phyloP scores from a whole-genome alignment of 2,888 invertebrate species.

The Pardosa pseudoannulata region DNA sequence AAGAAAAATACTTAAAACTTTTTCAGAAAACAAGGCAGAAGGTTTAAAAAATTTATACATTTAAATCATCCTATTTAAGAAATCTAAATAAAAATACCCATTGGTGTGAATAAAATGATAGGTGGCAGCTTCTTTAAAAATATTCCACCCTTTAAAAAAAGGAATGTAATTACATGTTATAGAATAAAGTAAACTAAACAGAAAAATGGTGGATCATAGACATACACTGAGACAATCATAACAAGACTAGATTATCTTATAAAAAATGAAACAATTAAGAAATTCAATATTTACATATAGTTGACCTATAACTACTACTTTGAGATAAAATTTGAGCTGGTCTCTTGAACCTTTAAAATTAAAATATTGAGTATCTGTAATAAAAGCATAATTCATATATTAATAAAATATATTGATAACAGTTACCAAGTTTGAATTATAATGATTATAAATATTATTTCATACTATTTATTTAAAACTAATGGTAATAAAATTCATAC shows the following conservation, averaged over 20 bases:
- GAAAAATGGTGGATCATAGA: not conserved
- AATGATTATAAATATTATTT: too few species aligned
- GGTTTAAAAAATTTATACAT: not conserved
- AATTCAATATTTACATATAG: slow-evolving; percentile 39
- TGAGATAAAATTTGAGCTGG: slow-evolving; percentile 62
- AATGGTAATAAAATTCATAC: too few species aligned
- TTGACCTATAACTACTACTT: slow-evolving; percentile 66
- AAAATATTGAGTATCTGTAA: not conserved
- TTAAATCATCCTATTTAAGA: not conserved
- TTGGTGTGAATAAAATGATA: not conserved
- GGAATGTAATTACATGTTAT: slow-evolving; percentile 1
- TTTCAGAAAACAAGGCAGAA: too few species aligned
- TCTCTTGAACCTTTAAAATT: slow-evolving; percentile 10
- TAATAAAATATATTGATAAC: too few species aligned
- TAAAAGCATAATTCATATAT: too few species aligned
- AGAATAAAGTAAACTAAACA: not conserved
- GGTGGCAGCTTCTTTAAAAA: not conserved
- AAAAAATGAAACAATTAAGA: slow-evolving; percentile 33
- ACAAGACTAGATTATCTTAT: slow-evolving; percentile 30
- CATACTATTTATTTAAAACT: too few species aligned
- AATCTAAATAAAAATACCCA: not conserved
- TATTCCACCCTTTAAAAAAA: not conserved
- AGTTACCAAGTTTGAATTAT: too few species aligned
- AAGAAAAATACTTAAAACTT: not conserved
- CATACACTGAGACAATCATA: not conserved